Conservation (phyloP, 2,113 vertebrate genomes). For the Gopherus flavomarginatus region DNA sequence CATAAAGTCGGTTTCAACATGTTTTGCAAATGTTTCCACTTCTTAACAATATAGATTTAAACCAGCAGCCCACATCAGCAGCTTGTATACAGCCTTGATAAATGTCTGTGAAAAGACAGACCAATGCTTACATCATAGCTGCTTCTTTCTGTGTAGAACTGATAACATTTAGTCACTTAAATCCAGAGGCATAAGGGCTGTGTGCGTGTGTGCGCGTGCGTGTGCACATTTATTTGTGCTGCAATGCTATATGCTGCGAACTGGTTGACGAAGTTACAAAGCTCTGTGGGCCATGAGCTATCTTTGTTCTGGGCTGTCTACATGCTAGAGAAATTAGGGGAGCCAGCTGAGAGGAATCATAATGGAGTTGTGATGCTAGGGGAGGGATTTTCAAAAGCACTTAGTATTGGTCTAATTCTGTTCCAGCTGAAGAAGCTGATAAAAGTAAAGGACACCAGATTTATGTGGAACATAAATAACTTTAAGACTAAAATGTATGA, state of each 20-base stretch:
- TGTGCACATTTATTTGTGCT: background rate
- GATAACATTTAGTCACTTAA: background rate
- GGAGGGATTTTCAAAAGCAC: background rate
- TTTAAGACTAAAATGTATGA: background rate
- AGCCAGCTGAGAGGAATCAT: background rate
- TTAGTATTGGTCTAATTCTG: background rate
- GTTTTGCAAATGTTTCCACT: background rate
- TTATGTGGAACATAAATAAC: background rate
- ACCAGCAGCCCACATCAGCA: background rate
- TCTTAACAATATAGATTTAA: background rate
- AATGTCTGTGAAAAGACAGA: background rate
- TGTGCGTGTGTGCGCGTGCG: background rate
- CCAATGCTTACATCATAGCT: rapidly evolving
- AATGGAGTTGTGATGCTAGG: background rate
- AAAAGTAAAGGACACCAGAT: background rate
- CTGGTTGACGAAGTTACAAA: background rate
- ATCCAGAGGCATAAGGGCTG: too few relatives aligned
- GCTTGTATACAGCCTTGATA: background rate
- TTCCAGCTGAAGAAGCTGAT: background rate
- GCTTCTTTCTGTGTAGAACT: background rate
- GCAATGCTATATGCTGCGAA: background rate
- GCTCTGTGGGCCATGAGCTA: background rate
- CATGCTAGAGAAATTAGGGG: background rate
- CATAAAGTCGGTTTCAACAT: background rate
- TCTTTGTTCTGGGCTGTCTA: background rate